These are phyloP conservation scores for Pseudolycoriella hygida DNA, from an alignment of 2,888 invertebrate genomes.

Conservation along the genomic window DNA sequence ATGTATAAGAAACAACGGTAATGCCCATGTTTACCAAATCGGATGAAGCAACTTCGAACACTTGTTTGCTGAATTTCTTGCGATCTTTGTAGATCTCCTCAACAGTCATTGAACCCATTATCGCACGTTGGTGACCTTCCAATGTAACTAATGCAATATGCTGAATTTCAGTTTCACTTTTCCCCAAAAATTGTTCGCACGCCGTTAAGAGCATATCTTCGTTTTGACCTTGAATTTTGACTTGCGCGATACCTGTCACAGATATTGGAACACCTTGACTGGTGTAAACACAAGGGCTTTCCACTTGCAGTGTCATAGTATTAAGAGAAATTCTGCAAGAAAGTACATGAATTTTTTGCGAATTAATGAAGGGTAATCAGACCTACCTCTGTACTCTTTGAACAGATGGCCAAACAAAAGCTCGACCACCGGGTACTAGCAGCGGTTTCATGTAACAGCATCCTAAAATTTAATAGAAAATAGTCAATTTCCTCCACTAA, in stretches of 20 bases:
- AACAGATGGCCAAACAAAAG: slow-evolving; percentile 91
- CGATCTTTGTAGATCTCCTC: slow-evolving; percentile 93
- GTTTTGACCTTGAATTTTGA: slow-evolving; percentile 60
- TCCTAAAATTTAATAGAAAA: slow-evolving; percentile 39
- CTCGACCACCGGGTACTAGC: slow-evolving; percentile 86
- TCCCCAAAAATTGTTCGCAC: slow-evolving; percentile 87
- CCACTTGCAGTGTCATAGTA: slow-evolving; percentile 93
- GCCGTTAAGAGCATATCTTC: slow-evolving; percentile 62
- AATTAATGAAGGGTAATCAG: slow-evolving; percentile 2
- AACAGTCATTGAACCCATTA: slow-evolving; percentile 94
- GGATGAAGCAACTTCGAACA: slow-evolving; percentile 87
- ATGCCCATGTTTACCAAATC: slow-evolving; percentile 94
- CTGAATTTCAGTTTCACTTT: slow-evolving; percentile 72
- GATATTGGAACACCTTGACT: slow-evolving; percentile 94
- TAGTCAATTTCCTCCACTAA: no score
- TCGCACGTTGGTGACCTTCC: slow-evolving; percentile 87
- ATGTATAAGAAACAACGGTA: slow-evolving; percentile 84
- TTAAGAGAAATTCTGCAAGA: slow-evolving; percentile 73
- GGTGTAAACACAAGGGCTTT: slow-evolving; percentile 90
- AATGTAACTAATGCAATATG: slow-evolving; percentile 81
- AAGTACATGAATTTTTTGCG: neutral
- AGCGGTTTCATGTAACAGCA: slow-evolving; percentile 88
- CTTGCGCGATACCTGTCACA: slow-evolving; percentile 94
- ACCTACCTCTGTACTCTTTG: slow-evolving; percentile 61
- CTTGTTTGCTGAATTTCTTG: slow-evolving; percentile 87